phyloP scores from a whole-genome alignment of 2,888 invertebrate species.

The Phengaris alcon region DNA sequence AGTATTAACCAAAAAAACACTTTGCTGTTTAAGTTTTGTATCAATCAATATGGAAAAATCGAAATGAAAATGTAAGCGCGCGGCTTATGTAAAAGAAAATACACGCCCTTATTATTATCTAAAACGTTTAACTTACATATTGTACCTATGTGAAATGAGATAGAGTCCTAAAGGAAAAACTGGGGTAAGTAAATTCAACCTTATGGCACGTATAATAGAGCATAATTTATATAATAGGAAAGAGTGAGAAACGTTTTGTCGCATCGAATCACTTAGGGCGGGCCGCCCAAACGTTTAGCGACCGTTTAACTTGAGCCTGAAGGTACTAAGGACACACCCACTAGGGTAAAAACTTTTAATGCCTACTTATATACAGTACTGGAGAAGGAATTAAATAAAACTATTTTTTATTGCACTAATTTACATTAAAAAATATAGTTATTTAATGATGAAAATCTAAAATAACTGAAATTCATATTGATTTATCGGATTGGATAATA shows the following conservation, averaged over 20 bases:
- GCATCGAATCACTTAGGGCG: constrained; percentile 66
- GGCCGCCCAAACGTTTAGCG: constrained; percentile 79
- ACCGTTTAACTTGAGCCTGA: constrained; percentile 72
- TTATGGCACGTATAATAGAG: constrained; percentile 45
- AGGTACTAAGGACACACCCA: constrained; percentile 71
- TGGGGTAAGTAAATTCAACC: constrained; percentile 38
- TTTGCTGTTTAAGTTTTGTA: background rate
- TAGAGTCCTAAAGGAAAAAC: constrained; percentile 49
- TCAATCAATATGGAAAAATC: constrained; percentile 6
- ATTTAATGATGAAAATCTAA: no score
- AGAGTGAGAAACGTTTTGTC: constrained; percentile 48
- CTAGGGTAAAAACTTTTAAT: constrained; percentile 47
- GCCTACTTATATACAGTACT: constrained; percentile 16
- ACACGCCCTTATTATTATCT: constrained; percentile 60
- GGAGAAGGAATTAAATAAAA: no score
- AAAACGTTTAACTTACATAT: constrained; percentile 68
- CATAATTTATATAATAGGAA: constrained; percentile 42
- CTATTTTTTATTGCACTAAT: no score
- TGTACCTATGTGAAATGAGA: constrained; percentile 42
- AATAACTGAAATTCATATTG: no score
- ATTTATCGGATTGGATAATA: no score
- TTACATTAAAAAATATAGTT: no score
- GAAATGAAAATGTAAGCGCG: background rate
- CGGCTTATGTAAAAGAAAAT: constrained; percentile 40
- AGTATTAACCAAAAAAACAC: no score